Evolutionary conservation across 2,113 vertebrate genomes (phyloP).

Genomic region (Dermatemys mawii): DNA sequence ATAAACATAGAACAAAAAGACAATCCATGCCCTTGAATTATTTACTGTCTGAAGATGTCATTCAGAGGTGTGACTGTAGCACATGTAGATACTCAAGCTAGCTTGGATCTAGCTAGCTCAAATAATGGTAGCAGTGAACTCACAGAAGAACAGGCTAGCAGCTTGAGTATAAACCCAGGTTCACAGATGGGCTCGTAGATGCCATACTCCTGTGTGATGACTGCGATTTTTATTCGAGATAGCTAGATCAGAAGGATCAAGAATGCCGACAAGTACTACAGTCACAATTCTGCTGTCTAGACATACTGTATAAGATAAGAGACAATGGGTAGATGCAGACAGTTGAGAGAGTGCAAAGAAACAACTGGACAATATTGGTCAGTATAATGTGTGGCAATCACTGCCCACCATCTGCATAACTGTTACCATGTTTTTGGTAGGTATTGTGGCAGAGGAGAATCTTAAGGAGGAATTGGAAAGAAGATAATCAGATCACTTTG

Average conservation of each 20-base stretch:
- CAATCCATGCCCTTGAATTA: no score
- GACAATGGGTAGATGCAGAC: neutral
- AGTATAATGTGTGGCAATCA: neutral
- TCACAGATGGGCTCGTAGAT: no score
- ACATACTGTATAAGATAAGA: neutral
- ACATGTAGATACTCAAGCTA: no score
- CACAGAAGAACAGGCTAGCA: no score
- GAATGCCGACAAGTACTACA: neutral
- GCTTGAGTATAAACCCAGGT: no score
- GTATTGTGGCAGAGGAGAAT: neutral
- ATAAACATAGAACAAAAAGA: no score
- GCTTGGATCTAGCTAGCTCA: no score
- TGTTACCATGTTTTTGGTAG: neutral
- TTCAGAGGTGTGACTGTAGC: no score
- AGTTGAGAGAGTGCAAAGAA: neutral
- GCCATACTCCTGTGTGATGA: no score
- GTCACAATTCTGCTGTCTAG: neutral
- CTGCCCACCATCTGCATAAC: neutral
- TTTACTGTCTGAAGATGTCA: no score
- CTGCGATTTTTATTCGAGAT: no score
- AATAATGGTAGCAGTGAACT: no score
- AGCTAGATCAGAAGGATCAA: neutral
- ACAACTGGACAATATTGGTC: neutral
- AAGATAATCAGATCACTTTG: neutral
- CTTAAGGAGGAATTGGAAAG: neutral